Conservation (phyloP, 2,113 vertebrate genomes). For the Sylvietta virens region DNA sequence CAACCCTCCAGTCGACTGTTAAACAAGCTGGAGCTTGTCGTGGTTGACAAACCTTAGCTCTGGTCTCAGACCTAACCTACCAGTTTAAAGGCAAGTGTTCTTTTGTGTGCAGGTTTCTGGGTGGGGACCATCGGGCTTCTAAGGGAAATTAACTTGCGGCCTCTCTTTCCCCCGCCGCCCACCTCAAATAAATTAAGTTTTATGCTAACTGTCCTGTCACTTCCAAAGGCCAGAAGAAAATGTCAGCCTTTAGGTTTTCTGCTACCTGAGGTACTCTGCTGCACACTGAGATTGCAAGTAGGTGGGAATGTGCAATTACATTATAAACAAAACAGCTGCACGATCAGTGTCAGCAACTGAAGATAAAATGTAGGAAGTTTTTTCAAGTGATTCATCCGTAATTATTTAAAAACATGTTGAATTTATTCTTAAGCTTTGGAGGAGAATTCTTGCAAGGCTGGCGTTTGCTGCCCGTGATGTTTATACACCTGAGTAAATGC, state of each 20-base stretch:
- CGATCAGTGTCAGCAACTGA: not conserved
- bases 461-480: not conserved
- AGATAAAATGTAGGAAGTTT: conserved; percentile 26
- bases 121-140: conserved; percentile 30
- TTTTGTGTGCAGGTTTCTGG: conserved; percentile 59
- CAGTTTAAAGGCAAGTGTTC: conserved; percentile 58
- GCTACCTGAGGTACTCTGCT: not conserved
- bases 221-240: not conserved
- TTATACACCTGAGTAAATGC: conserved; percentile 51
- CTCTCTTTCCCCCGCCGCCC: not conserved
- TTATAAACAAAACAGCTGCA: not conserved
- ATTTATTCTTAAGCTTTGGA: conserved; percentile 45
- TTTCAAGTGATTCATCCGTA: conserved; percentile 33
- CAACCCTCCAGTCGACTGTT: conserved; percentile 32
- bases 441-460: conserved; percentile 15
- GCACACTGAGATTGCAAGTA: not conserved
- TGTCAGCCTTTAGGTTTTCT: not conserved
- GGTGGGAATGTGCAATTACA: not conserved
- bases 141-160: not conserved
- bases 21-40: conserved; percentile 52
- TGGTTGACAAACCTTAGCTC: conserved; percentile 58
- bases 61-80: conserved; percentile 65
- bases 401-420: conserved; percentile 41
- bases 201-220: conserved; percentile 21
- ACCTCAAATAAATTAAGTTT: not conserved